Base-by-base conservation (phyloP, 1,140 invertebrate genomes). In the Polypedilum vanderplanki region DNA sequence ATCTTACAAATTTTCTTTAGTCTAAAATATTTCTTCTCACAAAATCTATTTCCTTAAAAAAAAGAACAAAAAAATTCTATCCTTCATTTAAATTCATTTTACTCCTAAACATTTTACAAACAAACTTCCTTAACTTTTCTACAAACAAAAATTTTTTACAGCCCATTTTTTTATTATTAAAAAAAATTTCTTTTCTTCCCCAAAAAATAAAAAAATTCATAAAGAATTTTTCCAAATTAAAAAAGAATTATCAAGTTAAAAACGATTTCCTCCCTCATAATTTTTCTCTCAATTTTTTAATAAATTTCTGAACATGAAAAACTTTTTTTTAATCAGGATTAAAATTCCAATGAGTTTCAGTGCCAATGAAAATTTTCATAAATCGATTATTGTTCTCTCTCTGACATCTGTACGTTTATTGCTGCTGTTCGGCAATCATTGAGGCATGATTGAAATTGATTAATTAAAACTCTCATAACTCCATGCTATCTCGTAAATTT, bases 391-490 rank as follows among this genome's bases (percentile, higher is more conserved):
- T 33, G 24, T 33, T 33, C 24, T 33, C 24, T 46, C 15, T 46
- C 15, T 46, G 8, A 9, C 41, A 46, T n/a, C 12, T n/a, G 46
- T 57, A 57, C 46, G 46, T 57, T n/a, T 57, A 57, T 12, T n/a
- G 12, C n/a, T 57, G 46, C 3, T n/a, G 10, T 57, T 57, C n/a
- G 12, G n/a, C 12, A 57, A n/a, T n/a, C 46, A 57, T 12, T 46
- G 46, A 57, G 10, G 46, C 46, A 57, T 70, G 65, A 70, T 70
- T 70, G 65, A 22, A 70, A 70, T 70, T 70, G 65, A 70, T 70
- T 70, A 70, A 70, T 70, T 70, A 57, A 57, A 46, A 57, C 24
- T 33, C 24, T 33, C 24, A 33, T 33, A 33, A 33, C 5, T 33
- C 24, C 24, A 57, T 15, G 46, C 12, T n/a, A 57, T n/a, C 10